These are phyloP conservation scores for Synanthedon tipuliformis DNA, from an alignment of 2,888 invertebrate genomes.

Conservation along the genomic window DNA sequence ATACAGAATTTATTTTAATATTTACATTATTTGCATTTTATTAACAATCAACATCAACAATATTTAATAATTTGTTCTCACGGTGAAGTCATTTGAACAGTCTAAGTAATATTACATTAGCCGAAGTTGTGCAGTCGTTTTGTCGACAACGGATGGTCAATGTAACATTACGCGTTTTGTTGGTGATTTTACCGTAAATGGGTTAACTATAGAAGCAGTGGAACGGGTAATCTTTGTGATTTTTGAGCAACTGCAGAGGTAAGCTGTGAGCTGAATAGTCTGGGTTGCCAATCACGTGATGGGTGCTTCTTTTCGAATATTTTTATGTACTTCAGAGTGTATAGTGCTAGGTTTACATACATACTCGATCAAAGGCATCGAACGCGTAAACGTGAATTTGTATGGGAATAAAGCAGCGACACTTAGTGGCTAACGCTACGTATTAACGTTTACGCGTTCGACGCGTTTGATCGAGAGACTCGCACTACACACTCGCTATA, in stretches of 20 bases:
- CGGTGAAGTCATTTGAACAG: slow-evolving; percentile 65
- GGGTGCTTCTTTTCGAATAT: no score
- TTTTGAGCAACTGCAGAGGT: slow-evolving; percentile 63
- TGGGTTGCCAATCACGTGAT: slow-evolving; percentile 36
- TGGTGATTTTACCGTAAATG: slow-evolving; percentile 42
- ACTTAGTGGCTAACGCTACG: no score
- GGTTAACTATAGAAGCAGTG: slow-evolving; percentile 43
- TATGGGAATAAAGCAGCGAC: no score
- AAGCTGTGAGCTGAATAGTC: slow-evolving; percentile 60
- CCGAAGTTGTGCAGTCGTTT: slow-evolving; percentile 23
- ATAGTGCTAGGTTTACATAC: no score
- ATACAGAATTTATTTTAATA: slow-evolving; percentile 78
- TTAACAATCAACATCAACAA: slow-evolving; percentile 85
- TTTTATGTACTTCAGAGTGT: no score
- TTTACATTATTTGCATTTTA: slow-evolving; percentile 82
- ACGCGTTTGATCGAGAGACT: no score
- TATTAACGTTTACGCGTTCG: no score
- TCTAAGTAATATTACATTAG: slow-evolving; percentile 47
- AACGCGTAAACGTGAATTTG: no score
- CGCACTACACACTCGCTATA: no score
- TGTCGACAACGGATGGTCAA: slow-evolving; percentile 19
- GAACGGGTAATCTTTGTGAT: slow-evolving; percentile 37
- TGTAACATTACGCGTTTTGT: slow-evolving; percentile 45
- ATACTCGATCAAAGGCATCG: no score
- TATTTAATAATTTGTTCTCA: slow-evolving; percentile 73